phyloP scores from a whole-genome alignment of 2,113 vertebrate species.

The Nipponia nippon region DNA sequence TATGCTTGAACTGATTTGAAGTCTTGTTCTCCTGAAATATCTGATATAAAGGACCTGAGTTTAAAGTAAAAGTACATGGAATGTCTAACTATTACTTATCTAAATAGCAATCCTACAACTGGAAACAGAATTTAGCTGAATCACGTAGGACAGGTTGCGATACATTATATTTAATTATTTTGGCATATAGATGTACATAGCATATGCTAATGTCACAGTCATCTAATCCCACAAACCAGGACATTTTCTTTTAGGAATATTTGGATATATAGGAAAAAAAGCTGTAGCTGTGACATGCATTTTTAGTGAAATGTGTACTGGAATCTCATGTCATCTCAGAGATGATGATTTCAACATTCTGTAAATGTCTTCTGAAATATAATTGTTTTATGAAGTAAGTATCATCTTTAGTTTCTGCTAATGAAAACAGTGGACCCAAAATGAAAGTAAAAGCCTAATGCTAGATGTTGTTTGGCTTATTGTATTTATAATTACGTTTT shows the following conservation, averaged over 20 bases:
- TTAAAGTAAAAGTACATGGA: neutral
- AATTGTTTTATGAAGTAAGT: neutral
- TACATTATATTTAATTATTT: neutral
- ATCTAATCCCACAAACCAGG: neutral
- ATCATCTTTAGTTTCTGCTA: neutral
- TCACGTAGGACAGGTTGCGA: neutral
- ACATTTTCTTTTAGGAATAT: neutral
- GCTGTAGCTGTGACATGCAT: neutral
- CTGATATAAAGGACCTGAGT: neutral
- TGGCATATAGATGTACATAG: neutral
- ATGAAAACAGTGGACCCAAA: neutral
- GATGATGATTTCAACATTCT: neutral
- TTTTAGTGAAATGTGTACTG: neutral
- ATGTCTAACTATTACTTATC: neutral
- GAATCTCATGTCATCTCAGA: neutral
- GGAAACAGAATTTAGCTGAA: neutral
- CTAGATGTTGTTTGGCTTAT: neutral
- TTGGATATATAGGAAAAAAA: neutral
- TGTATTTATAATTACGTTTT: neutral
- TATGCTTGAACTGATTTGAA: constrained; percentile 47
- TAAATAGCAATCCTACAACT: neutral
- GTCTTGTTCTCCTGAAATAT: constrained; percentile 32
- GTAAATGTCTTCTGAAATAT: neutral
- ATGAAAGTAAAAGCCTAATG: neutral
- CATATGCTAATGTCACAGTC: neutral